Evolutionary conservation across 1,140 invertebrate genomes (phyloP).

Genomic region (Euwallacea fornicatus): DNA sequence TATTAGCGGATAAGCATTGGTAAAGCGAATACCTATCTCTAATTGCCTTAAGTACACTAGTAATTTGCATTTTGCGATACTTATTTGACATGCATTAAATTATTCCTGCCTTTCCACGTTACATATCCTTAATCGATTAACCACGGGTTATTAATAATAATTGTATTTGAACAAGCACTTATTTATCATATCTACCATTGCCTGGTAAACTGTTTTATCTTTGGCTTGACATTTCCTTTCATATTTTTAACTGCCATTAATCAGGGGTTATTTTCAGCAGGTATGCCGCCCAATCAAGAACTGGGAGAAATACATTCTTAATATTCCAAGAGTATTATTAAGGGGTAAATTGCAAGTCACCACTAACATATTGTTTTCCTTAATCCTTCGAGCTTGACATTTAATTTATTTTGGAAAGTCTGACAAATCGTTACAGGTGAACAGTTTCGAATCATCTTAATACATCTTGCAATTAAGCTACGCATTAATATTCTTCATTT

Average conservation of each 20-base stretch:
- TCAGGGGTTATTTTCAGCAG: neutral
- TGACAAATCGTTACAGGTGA: neutral
- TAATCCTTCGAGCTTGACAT: slow-evolving; percentile 3
- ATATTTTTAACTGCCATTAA: slow-evolving; percentile 6
- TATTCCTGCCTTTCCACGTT: slow-evolving; percentile 17
- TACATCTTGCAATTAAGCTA: no score
- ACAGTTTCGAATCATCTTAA: neutral
- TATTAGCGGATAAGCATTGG: slow-evolving; percentile 4
- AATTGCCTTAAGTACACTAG: slow-evolving; percentile 18
- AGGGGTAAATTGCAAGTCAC: slow-evolving; percentile 6
- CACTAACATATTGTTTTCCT: neutral
- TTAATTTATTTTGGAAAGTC: slow-evolving; percentile 6
- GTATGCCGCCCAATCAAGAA: no score
- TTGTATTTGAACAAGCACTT: slow-evolving; percentile 18
- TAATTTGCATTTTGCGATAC: slow-evolving; percentile 22
- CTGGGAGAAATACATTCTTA: no score
- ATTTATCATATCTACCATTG: slow-evolving; percentile 21
- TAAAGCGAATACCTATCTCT: slow-evolving; percentile 4
- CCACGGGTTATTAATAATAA: slow-evolving; percentile 18
- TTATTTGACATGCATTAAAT: slow-evolving; percentile 26
- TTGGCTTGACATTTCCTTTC: neutral
- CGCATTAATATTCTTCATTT: no score
- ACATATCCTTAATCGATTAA: slow-evolving; percentile 20
- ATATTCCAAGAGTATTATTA: no score
- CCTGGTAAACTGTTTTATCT: slow-evolving; percentile 14